Percentiles rank a stretch among this genome's conserved stretches.
These are phyloP conservation scores for Pseudococcus longispinus DNA, from an alignment of 2,888 invertebrate species.

Conservation along the genomic window DNA sequence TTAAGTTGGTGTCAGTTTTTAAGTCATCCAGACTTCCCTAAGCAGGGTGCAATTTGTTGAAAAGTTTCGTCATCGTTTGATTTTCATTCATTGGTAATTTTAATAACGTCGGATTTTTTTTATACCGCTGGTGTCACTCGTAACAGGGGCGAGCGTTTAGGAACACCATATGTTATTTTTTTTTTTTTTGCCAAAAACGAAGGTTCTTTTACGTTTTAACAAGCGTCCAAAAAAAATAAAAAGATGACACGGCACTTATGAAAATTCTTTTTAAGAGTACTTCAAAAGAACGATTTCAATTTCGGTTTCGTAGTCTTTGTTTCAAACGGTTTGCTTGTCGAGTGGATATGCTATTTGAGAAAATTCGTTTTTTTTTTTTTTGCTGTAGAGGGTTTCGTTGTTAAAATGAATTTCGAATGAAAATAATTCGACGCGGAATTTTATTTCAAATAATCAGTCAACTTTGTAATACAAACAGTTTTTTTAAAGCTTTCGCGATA, in stretches of 20 bases:
- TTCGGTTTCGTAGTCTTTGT: conserved; percentile 12
- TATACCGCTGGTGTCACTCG: neutral
- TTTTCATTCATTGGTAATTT: neutral
- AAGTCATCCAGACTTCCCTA: neutral
- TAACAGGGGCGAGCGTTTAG: neutral
- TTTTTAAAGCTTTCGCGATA: neutral
- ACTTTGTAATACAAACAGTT: conserved; percentile 12
- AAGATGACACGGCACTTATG: conserved; percentile 3
- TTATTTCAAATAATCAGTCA: conserved; percentile 40
- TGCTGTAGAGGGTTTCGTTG: neutral
- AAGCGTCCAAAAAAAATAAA: neutral
- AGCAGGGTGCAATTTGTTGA: neutral
- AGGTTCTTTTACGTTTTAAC: neutral
- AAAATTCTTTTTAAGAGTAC: conserved; percentile 4
- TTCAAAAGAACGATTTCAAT: conserved; percentile 34
- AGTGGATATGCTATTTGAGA: conserved; percentile 15
- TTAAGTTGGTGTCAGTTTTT: conserved; percentile 14
- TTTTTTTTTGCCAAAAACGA: neutral
- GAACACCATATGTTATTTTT: neutral
- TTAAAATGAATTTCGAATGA: conserved; percentile 27
- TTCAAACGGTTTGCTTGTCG: neutral
- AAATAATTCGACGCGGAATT: conserved; percentile 23
- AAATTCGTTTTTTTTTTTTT: neutral
- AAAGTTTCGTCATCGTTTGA: neutral
- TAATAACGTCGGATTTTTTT: neutral